Evolutionary conservation across 2,113 vertebrate genomes (phyloP), one percentile per base, ranked within the genome.

Genomic region (Carassius gibelio): DNA sequence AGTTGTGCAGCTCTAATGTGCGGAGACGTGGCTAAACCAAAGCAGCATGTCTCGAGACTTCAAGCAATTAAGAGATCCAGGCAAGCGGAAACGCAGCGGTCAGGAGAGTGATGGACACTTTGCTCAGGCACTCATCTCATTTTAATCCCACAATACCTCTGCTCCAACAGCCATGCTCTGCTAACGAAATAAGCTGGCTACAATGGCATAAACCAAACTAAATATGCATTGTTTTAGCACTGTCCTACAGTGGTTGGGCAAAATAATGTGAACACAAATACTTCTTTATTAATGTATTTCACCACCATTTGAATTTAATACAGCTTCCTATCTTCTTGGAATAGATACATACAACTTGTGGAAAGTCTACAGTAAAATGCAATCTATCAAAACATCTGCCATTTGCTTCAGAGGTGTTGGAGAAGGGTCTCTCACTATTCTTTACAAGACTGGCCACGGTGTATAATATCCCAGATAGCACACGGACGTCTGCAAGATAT

Each of bases 21-120:
- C 69, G 72, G 75, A 69, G 91, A 92, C 88, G 36, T 83, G 84
- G 85, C 84, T 87, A 89, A 91, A 92, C 87, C 75, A 91, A 92
- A 93, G 88, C 93, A 89, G 85, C 88, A 89, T 89, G 92, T 93
- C 90, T 87, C 88, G 87, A 88, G 87, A 93, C 89, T 89, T 91
- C 90, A 90, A 88, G 88, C 89, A 92, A 93, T 94, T 92, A 93
- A 90, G 87, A 85, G 89, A 90, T 91, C 89, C 91, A 92, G 86
- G 89, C 86, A 84, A 88, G 93, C 83, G 90, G 90, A 94, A 92
- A 92, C 85, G 79, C 84, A 84, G 82, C 1, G 86, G 87, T 89
- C 88, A 82, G 84, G 84, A 85, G 86, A 82, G 87, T 48, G 30
- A 79, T 85, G 21, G 79, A 21, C 80, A 81, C 85, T 93, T 90